Base-by-base conservation (phyloP, 2,113 vertebrate species). In the Phyllopteryx taeniolatus region DNA sequence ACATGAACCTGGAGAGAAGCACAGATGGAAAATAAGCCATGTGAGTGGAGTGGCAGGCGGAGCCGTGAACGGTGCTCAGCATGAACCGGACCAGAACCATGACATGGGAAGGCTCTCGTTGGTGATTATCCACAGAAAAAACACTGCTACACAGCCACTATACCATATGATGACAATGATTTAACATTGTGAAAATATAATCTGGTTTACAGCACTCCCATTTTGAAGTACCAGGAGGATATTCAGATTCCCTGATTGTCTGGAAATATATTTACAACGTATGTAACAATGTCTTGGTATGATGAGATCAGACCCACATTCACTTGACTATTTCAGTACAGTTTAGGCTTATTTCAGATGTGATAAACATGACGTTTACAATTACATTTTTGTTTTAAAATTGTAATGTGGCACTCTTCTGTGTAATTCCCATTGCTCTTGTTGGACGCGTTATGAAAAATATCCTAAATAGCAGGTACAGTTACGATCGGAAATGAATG, bases 21-120 rank as follows among this genome's bases (percentile, higher is more conserved):
- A 81, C 89, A 90, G 89, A 91, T 90, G 90, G 89, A 87, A 68
- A 65, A 79, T 85, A 86, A 86, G 80, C 89, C 89, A 89, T 73
- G 72, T 87, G 88, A 88, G 73, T 72, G 83, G 78, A 82, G 79
- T 78, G 72, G 76, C 83, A 73, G 82, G 53, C 76, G 59, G 44
- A 44, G 68, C 71, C 74, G 42, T 77, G 82, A 82, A 80, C 46
- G 9, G 57, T 65, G 67, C 53, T 66, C 78, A 71, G 56, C 3
- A 60, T 15, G 67, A 83, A 62, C 67, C 61, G 11, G 57, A 69
- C 71, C 49, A 7, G 22, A 62, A 51, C 39, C 57, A 35, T 43
- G 43, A 73, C 71, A 60, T 17, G 65, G 67, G 60, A 68, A 71
- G 8, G 60, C 63, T 60, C 71, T 69, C 31, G 27, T 80, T 70